These are phyloP conservation scores for Ladona fulva DNA, from an alignment of 1,140 invertebrate genomes.

Conservation along the genomic window DNA sequence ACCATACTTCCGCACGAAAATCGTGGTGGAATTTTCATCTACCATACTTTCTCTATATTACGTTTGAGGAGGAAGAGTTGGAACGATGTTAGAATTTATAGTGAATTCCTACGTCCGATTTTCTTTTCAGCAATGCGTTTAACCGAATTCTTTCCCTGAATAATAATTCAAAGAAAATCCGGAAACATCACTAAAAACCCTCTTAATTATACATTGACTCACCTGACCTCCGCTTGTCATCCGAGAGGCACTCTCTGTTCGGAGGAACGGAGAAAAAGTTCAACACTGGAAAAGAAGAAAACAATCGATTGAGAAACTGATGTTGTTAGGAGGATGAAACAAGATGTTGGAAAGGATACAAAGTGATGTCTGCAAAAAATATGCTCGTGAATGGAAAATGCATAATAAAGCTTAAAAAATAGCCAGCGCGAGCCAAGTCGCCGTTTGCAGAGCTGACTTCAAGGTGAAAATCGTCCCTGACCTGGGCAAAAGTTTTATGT, in stretches of 20 bases:
- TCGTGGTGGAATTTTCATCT: not conserved
- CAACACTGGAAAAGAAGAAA: slow-evolving; percentile 45
- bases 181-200: too few species aligned
- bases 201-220: slow-evolving; percentile 17
- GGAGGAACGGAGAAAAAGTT: slow-evolving; percentile 71
- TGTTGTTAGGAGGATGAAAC: too few species aligned
- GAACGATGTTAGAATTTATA: not conserved
- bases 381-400: too few species aligned
- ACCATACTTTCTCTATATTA: not conserved
- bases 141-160: not conserved
- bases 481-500: too few species aligned
- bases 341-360: too few species aligned
- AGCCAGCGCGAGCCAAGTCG: too few species aligned
- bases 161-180: not conserved
- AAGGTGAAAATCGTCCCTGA: too few species aligned
- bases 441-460: too few species aligned
- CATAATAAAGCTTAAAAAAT: too few species aligned
- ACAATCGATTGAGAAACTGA: not conserved
- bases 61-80: not conserved
- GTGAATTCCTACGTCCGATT: not conserved
- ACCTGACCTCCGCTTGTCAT: slow-evolving; percentile 52
- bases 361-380: too few species aligned
- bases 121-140: not conserved
- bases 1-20: too few species aligned
- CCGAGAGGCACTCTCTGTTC: slow-evolving; percentile 62